Base-by-base conservation (phyloP, 2,888 invertebrate genomes). In the Papilio demoleus region DNA sequence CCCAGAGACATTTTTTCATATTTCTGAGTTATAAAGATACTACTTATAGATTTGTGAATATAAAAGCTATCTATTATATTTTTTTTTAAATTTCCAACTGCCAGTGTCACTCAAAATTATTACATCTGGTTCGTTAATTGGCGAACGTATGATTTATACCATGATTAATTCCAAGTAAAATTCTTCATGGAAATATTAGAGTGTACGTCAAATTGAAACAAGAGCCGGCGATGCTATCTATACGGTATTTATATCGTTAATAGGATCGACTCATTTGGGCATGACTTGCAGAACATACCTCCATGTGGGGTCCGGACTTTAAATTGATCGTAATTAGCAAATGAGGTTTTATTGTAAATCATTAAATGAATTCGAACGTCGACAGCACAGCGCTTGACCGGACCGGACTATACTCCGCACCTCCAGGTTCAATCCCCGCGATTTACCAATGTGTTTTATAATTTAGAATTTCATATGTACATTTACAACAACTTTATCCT, bases 241-340 rank as follows among this genome's bases (percentile, higher is more conserved):
- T 42, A 27, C 45, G 72, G 81, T 80, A 83, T 84, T 84, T 83
- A 81, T 87, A 87, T 86, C 88, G 82, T 82, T 87, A 88, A 88
- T 88, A 86, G 83, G 80, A 86, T 87, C 85, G 81, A 78, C 87
- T 87, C 85, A 88, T 86, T 88, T 86, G 87, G 81, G 78, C 84
- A 83, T 90, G 90, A 90, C 90, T 88, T 78, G 89, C 85, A 71
- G 77, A 80, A 82, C 78, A 68, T 65, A 61, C 70, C 79, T 77
- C 81, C 84, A 87, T 88, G 88, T 90, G 89, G 82, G 90, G 89
- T 88, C 90, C 70, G 75, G 61, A 53, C 31, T 74, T 73, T 61
- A 73, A 71, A 19, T 34, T 17, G 34, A 22, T 56, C 62, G 70
- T 71, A 64, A 63, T 65, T 56, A 69, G 59, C 19, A 36, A 38